Percentiles rank a stretch among this genome's conserved stretches.
phyloP scores from a whole-genome alignment of 2,888 invertebrate genomes.

The Andrena chrysosceles region DNA sequence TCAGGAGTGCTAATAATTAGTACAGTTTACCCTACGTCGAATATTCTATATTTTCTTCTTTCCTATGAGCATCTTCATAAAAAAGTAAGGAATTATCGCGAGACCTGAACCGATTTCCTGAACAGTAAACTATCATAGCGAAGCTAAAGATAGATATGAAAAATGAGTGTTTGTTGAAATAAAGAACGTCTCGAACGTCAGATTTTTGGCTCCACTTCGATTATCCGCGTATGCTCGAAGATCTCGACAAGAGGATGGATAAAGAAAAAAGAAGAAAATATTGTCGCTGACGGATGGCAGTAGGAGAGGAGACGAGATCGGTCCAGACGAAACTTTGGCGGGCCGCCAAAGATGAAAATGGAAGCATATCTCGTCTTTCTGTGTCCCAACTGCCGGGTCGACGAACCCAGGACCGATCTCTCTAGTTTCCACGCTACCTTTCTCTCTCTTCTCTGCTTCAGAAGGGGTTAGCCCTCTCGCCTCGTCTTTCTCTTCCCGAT shows the following conservation, averaged over 20 bases:
- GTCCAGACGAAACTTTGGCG: constrained; percentile 78
- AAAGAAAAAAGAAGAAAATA: constrained; percentile 27
- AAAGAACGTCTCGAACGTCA: neutral
- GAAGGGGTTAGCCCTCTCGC: constrained; percentile 25
- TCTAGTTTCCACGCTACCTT: constrained; percentile 57
- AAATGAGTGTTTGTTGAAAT: too few species aligned
- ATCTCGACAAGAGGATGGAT: neutral
- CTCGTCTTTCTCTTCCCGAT: constrained; percentile 41
- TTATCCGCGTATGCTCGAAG: constrained; percentile 16
- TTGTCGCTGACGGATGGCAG: constrained; percentile 56
- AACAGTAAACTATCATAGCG: too few species aligned
- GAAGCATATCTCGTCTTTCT: constrained; percentile 83
- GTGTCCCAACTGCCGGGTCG: constrained; percentile 77
- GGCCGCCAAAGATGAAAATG: constrained; percentile 83
- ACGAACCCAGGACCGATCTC: constrained; percentile 73
- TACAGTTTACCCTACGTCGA: too few species aligned
- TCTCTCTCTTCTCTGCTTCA: constrained; percentile 32
- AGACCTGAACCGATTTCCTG: too few species aligned
- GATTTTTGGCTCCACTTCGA: constrained; percentile 11
- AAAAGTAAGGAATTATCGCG: too few species aligned
- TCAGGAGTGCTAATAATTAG: too few species aligned
- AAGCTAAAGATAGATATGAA: too few species aligned
- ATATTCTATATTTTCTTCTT: too few species aligned
- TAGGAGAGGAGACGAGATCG: constrained; percentile 60
- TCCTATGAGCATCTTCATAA: too few species aligned